Conservation (phyloP, 1,140 invertebrate genomes). For the Catajapyx aquilonaris region DNA sequence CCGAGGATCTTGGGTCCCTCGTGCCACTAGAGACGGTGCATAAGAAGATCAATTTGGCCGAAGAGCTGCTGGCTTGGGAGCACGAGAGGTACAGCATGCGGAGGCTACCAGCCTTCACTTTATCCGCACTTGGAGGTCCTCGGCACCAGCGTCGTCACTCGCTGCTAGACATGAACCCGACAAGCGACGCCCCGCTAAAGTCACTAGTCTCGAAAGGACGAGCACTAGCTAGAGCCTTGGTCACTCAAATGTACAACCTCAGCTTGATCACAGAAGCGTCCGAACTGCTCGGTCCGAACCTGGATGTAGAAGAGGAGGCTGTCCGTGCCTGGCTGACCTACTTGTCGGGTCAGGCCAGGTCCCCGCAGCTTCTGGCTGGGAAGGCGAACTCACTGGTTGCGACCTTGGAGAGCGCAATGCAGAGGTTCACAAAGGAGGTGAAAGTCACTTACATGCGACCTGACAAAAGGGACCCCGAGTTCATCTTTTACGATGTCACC, state of each 20-base stretch:
- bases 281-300: no score
- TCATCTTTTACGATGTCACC: slow-evolving; percentile 70
- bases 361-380: slow-evolving; percentile 44
- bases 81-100: slow-evolving; percentile 90
- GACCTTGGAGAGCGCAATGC: slow-evolving; percentile 47
- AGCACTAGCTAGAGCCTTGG: no score
- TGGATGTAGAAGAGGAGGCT: slow-evolving; percentile 45
- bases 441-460: slow-evolving; percentile 41
- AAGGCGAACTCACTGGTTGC: slow-evolving; percentile 39
- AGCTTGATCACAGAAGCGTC: no score
- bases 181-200: no score
- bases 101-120: slow-evolving; percentile 70
- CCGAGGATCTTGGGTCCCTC: slow-evolving; percentile 31
- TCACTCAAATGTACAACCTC: no score
- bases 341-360: slow-evolving; percentile 43
- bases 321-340: slow-evolving; percentile 52
- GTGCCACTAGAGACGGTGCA: slow-evolving; percentile 58
- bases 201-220: no score
- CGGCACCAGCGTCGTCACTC: no score
- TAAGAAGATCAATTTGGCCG: slow-evolving; percentile 95
- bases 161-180: no score
- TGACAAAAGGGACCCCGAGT: slow-evolving; percentile 78
- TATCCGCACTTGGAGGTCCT: no score
- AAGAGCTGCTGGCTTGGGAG: slow-evolving; percentile 84
- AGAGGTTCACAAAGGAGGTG: slow-evolving; percentile 51